phyloP scores from a whole-genome alignment of 2,113 vertebrate species.

The Rhabdomys dilectus region DNA sequence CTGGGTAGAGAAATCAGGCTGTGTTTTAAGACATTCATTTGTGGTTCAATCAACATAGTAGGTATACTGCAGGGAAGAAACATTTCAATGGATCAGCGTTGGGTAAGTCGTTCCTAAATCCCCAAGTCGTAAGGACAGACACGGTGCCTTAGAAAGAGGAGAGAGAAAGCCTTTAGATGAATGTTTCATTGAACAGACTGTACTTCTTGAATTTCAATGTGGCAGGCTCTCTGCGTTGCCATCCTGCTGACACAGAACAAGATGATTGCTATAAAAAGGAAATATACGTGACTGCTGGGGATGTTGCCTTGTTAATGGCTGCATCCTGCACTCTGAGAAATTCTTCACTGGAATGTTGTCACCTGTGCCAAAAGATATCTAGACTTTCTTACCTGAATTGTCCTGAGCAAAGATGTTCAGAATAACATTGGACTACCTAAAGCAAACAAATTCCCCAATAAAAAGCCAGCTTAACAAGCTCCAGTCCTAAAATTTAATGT shows the following conservation, averaged over 20 bases:
- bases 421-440: constrained; percentile 28
- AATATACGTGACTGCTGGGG: constrained; percentile 42
- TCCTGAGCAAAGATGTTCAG: constrained; percentile 37
- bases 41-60: constrained; percentile 67
- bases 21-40: constrained; percentile 58
- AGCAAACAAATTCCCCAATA: constrained; percentile 54
- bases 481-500: constrained; percentile 55
- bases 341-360: constrained; percentile 64
- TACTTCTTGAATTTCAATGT: constrained; percentile 73
- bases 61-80: constrained; percentile 14
- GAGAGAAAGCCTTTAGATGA: constrained; percentile 62
- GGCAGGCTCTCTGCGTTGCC: constrained; percentile 43
- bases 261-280: constrained; percentile 78
- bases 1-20: constrained; percentile 24
- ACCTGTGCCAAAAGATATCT: constrained; percentile 60
- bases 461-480: constrained; percentile 59
- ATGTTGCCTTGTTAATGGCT: constrained; percentile 64
- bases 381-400: constrained; percentile 68
- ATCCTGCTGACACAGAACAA: constrained; percentile 63
- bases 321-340: constrained; percentile 47
- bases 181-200: constrained; percentile 63
- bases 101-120: constrained; percentile 50
- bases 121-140: constrained; percentile 42
- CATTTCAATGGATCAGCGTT: constrained; percentile 52
- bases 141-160: constrained; percentile 61